A percentile compares a stretch with the other conserved stretches of the same genome.
Evolutionary conservation across 2,113 vertebrate genomes (phyloP).

Genomic region (Lathamus discolor): DNA sequence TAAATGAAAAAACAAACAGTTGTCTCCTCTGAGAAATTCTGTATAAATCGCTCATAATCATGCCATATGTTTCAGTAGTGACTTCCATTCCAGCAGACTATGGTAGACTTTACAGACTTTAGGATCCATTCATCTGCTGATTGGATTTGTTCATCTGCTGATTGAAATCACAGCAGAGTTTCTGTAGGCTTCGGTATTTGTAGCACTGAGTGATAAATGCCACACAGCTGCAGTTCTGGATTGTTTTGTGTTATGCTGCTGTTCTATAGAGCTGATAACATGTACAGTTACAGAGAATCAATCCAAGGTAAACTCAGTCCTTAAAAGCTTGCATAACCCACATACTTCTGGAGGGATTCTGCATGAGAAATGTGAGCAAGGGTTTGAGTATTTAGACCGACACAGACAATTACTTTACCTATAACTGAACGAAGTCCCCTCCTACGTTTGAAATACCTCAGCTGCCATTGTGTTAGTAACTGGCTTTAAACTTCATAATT

Average conservation of each 20-base stretch:
- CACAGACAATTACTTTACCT: not conserved
- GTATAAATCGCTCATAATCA: not conserved
- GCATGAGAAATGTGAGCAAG: not conserved
- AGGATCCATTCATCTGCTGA: not conserved
- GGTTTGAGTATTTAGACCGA: not conserved
- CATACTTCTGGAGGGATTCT: not conserved
- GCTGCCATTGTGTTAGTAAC: not conserved
- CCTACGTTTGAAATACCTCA: not conserved
- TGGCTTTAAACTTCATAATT: not conserved
- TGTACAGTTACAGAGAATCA: not conserved
- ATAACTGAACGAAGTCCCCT: not conserved
- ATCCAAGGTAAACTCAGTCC: not conserved
- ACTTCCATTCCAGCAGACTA: not conserved
- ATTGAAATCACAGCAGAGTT: not conserved
- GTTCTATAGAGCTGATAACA: not conserved
- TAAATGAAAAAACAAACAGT: slow-evolving; percentile 77
- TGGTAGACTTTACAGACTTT: not conserved
- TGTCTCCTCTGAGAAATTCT: slow-evolving; percentile 30
- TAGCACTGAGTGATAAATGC: not conserved
- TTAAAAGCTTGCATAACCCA: not conserved
- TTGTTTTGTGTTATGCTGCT: not conserved
- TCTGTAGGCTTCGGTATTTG: not conserved
- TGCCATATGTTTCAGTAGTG: not conserved
- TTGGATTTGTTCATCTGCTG: not conserved
- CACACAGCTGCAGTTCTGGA: not conserved